Base-by-base conservation (phyloP, 2,888 invertebrate species). In the Nycteola revayana region DNA sequence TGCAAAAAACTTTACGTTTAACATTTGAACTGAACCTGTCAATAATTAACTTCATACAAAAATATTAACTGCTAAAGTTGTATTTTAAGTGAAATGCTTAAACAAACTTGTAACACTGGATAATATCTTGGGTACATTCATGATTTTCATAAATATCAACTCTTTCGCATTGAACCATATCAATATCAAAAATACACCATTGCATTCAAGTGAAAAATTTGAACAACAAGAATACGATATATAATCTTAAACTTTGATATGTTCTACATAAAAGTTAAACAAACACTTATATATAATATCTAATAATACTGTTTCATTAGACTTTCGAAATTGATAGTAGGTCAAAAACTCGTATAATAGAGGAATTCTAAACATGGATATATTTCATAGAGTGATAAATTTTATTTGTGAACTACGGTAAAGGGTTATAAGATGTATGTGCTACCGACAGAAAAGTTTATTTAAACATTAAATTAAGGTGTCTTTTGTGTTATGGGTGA, bases 171-270 rank as follows among this genome's bases (percentile, higher is more conserved):
- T 61, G 60, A 59, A 62, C 62, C 59, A 55, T 51, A 51, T 57
- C 57, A 59, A 69, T 69, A 66, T 72, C 54, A 70, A 71, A 67
- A 66, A 70, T 72, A 70, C 70, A 66, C 61, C 50, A 41, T 36
- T 26, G 38, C 30, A 46, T 53, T 54, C 46, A 61, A 56, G 48
- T 51, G 49, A 52, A 67, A 53, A 43, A 55, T 54, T 44, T 51
- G 49, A 52, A 67, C 52, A 43, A 55, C 53, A 44, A 60, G 45
- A 49, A 58, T 51, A 59, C 29, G 39, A 51, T 14, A 3, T 14
- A 45, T 55, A 42, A 48, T 40, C 45, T 42, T 44, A 44, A 37
- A 48, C 36, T 42, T 52, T 49, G 60, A 67, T 60, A 67, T 64
- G 58, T 58, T 44, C 53, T 59, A 56, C 34, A 28, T 44, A 46